Base-by-base conservation (phyloP, 1,140 invertebrate genomes). In the Hyphantria cunea region DNA sequence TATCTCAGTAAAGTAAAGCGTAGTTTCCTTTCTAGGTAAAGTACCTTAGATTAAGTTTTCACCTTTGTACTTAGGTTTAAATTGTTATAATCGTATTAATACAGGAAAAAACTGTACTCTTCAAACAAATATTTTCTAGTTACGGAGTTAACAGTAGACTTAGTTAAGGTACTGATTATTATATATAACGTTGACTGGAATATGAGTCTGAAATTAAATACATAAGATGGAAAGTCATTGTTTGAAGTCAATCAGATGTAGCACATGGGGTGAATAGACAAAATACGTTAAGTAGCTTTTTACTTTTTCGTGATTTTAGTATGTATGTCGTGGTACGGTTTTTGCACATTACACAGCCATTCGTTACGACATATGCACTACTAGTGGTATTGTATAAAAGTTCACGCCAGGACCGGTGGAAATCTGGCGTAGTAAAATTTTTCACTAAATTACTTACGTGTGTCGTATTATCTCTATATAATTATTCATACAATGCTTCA, bases 11-110 rank as follows among this genome's bases (percentile, higher is more conserved):
- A 71, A 62, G 10, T 51, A 51, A 51, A 52, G 58, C 48, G 51
- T 58, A 58, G 48, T 58, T 37, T 58, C 51, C 41, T 61, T 44
- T 44, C 41, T 78, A 70, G 74, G 59, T 69, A 73, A 76, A 45
- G 73, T 74, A 41, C 49, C 63, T 80, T 79, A 78, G 61, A 60
- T 79, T 80, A 61, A 54, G 71, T 83, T 80, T 86, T 80, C 81
- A 84, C 75, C 50, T 82, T 84, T 85, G 78, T 86, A 86, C 76
- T 82, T 88, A 86, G 82, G 66, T 44, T 78, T 74, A 84, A 53
- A 50, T 49, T 82, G 82, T 72, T 39, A 14, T 64, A 70, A 55
- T 63, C 56, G 52, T 71, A 74, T 70, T 72, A 50, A 17, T 41
- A 60, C 48, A 52, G 41, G 34, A 51, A 17, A 17, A 54, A 31